Percentiles rank a stretch among this genome's conserved stretches.
Conservation (phyloP, 1,140 invertebrate genomes). For the Drosophila pandora region DNA sequence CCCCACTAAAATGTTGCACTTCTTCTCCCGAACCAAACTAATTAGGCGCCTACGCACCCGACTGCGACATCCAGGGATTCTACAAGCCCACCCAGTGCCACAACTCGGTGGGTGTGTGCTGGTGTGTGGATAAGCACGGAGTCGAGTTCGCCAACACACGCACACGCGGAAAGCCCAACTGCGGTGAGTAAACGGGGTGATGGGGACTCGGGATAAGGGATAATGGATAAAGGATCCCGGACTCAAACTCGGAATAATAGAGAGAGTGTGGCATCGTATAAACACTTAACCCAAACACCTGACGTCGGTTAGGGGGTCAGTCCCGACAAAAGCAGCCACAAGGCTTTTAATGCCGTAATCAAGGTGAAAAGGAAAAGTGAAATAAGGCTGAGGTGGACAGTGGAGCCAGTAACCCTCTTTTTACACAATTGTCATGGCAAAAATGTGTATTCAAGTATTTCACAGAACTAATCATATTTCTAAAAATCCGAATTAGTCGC, state of each 20-base stretch:
- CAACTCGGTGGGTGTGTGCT: conserved; percentile 92
- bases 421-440: not conserved
- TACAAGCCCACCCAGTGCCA: conserved; percentile 94
- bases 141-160: conserved; percentile 93
- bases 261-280: not conserved
- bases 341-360: conserved; percentile 20
- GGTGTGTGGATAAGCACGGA: conserved; percentile 97
- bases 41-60: conserved; percentile 90
- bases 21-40: conserved; percentile 65
- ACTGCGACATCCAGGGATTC: conserved; percentile 94
- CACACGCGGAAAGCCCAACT: conserved; percentile 92
- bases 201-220: not conserved
- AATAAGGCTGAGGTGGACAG: conserved; percentile 30
- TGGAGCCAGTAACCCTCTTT: conserved; percentile 12
- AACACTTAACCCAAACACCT: conserved; percentile 48
- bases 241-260: conserved; percentile 1
- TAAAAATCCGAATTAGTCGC: too few relatives aligned
- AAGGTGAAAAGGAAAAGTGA: conserved; percentile 1
- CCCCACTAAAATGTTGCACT: conserved; percentile 66
- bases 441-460: not conserved
- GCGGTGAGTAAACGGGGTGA: conserved; percentile 87
- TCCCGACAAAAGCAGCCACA: conserved; percentile 23
- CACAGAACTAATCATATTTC: not conserved
- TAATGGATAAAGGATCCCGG: not conserved
- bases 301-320: not conserved